These are phyloP conservation scores for Strongylocentrotus purpuratus DNA, from an alignment of 35 echinoderm and acorn worm species.

Conservation along the genomic window DNA sequence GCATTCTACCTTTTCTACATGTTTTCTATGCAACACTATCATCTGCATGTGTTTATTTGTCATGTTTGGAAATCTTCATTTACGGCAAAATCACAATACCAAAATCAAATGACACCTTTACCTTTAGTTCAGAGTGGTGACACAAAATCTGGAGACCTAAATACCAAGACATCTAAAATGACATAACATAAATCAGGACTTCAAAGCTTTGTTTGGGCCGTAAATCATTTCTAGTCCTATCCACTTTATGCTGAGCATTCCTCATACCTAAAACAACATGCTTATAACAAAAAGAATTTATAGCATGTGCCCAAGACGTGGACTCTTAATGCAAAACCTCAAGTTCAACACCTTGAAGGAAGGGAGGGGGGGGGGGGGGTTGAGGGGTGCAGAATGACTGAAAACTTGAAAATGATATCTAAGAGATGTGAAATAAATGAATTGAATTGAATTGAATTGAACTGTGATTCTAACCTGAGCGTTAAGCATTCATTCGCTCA, in stretches of 20 bases:
- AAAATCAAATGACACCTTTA: background rate
- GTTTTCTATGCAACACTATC: background rate
- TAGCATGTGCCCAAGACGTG: background rate
- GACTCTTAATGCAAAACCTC: background rate
- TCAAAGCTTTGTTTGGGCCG: background rate
- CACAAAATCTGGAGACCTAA: background rate
- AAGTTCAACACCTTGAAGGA: background rate
- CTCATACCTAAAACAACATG: background rate
- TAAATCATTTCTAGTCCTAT: background rate
- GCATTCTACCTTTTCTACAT: background rate
- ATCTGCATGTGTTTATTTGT: background rate
- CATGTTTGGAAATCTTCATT: too few relatives aligned
- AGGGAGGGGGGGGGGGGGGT: background rate
- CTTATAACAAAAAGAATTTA: background rate
- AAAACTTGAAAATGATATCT: background rate
- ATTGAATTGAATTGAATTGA: too few relatives aligned
- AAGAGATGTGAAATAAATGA: too few relatives aligned
- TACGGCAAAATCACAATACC: too few relatives aligned
- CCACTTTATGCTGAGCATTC: background rate
- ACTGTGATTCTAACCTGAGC: too few relatives aligned
- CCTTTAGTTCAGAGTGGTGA: background rate
- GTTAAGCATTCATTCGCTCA: too few relatives aligned
- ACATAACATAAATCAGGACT: background rate
- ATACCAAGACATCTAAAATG: constrained; percentile 1
- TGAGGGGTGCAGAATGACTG: background rate